Base-by-base conservation (phyloP, 2,797 vertebrate species). In the Buceros bicornis region DNA sequence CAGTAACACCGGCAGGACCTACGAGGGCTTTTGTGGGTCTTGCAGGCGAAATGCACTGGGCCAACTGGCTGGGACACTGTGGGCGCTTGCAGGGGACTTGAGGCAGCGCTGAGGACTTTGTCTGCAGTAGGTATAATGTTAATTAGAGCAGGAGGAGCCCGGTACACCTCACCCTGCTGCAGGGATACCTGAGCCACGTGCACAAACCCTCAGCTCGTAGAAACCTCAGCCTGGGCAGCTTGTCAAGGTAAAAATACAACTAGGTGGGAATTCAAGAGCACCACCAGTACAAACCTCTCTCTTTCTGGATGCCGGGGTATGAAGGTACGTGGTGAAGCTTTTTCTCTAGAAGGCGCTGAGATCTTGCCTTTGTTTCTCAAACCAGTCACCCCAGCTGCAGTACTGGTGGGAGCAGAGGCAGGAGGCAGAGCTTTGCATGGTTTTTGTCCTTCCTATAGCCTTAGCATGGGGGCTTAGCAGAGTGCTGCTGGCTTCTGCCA, bases 11-110 rank as follows among this genome's bases (percentile, higher is more conserved):
- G 21, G 45, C 81, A 62, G 43, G 25, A 16, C 8, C 18, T 53
- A 3, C 1, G 4, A 11, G 51, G 71, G 17, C 28, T 79, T 28
- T 22, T 0, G 0, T 3, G 7, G 47, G 31, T 37, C n/a, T 92
- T 28, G 22, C 16, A 33, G 54, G 51, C 1, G 2, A 51, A 29
- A 13, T 1, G 4, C n/a, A 2, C 48, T 31, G 58, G 19, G 7
- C 11, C 45, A 18, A 42, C 7, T 20, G 3, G 26, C 60, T 57
- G 86, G 31, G 50, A 29, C 8, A 1, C 48, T 40, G 37, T 35
- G 15, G 26, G 14, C 14, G 5, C 7, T 40, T 47, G 21, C 8
- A 64, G 20, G 40, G 53, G n/a, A 15, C 43, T 56, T 25, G 7
- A 10, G 82, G 67, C 15, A 13, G 6, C 24, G 29, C 67, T 69